Evolutionary conservation across 2,797 vertebrate genomes (phyloP).

Genomic region (Oophaga sylvatica): DNA sequence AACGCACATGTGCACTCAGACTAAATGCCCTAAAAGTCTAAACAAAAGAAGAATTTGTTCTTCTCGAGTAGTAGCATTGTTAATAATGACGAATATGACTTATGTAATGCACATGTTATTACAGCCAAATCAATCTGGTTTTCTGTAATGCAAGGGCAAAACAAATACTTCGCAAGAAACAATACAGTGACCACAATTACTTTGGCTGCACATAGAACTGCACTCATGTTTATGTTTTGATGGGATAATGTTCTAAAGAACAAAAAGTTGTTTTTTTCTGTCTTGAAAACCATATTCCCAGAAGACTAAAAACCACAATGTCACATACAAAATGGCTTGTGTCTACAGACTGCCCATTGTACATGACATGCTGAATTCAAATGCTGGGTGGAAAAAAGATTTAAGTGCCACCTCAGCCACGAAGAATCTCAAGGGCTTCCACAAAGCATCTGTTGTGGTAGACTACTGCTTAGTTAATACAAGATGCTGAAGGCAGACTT

Average conservation of each 20-base stretch:
- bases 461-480: background rate
- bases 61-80: background rate
- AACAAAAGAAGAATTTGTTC: background rate
- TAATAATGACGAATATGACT: background rate
- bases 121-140: background rate
- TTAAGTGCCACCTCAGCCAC: background rate
- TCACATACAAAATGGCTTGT: conserved; percentile 31
- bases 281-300: conserved; percentile 29
- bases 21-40: background rate
- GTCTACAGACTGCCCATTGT: conserved; percentile 1
- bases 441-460: conserved; percentile 11
- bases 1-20: too few species aligned
- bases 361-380: conserved; percentile 2
- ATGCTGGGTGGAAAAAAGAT: background rate
- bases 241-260: background rate
- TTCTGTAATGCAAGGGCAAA: background rate
- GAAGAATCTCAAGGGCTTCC: conserved; percentile 15
- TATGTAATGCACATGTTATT: background rate
- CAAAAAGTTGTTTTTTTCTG: background rate
- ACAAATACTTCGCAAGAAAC: conserved; percentile 2
- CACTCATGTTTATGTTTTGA: conserved; percentile 4
- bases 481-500: background rate
- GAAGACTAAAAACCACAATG: conserved; percentile 9
- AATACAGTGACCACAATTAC: conserved; percentile 28
- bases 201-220: conserved; percentile 38